A percentile compares a stretch with the other conserved stretches of the same genome.
These are phyloP conservation scores for Polia nebulosa DNA, from an alignment of 2,888 invertebrate genomes.

Conservation along the genomic window DNA sequence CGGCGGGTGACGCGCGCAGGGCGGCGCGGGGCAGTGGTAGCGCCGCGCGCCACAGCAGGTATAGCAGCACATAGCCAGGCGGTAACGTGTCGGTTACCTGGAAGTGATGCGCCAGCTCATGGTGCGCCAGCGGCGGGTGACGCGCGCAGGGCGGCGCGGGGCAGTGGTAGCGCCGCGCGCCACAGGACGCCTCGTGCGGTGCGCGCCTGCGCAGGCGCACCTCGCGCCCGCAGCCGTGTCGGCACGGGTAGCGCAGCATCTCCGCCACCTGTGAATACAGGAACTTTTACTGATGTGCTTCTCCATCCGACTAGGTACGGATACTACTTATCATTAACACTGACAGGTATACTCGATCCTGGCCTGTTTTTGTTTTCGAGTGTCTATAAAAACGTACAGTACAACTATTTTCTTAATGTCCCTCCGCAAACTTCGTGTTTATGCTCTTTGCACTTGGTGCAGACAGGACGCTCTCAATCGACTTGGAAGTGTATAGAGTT, in stretches of 20 bases:
- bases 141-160: conserved; percentile 82
- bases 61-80: too few relatives aligned
- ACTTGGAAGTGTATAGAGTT: too few relatives aligned
- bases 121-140: conserved; percentile 70
- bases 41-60: too few relatives aligned
- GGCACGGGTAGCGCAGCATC: conserved; percentile 89
- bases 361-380: not conserved
- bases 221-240: conserved; percentile 88
- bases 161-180: conserved; percentile 86
- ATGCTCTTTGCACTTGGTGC: too few relatives aligned
- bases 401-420: too few relatives aligned
- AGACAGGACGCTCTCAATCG: too few relatives aligned
- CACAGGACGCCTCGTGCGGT: conserved; percentile 88
- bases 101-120: conserved; percentile 73
- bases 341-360: too few relatives aligned
- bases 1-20: too few relatives aligned
- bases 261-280: conserved; percentile 83
- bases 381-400: too few relatives aligned
- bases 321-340: not conserved
- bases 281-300: conserved; percentile 25
- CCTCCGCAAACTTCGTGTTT: too few relatives aligned
- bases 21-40: too few relatives aligned
- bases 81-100: too few relatives aligned
- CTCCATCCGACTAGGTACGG: not conserved
- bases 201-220: conserved; percentile 84